Evolutionary conservation across 2,797 vertebrate genomes (phyloP).

Genomic region (Tympanoctomys barrerae): DNA sequence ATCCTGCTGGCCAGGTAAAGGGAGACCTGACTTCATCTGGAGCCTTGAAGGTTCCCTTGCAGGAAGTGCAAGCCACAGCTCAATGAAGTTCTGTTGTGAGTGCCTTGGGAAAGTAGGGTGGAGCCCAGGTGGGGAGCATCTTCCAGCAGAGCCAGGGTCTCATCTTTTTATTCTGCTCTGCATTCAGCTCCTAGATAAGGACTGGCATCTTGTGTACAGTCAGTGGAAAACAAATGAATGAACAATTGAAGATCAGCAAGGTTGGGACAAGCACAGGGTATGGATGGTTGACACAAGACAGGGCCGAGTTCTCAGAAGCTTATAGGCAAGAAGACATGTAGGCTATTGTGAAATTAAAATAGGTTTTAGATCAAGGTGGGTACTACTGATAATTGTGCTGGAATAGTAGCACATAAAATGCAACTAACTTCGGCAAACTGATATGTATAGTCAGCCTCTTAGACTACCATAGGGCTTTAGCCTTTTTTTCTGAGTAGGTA

Average conservation of each 20-base stretch:
- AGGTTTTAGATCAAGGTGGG: neutral
- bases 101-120: neutral
- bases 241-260: neutral
- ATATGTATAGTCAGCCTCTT: neutral
- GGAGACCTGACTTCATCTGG: neutral
- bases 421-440: neutral
- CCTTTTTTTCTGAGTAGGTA: neutral
- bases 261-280: neutral
- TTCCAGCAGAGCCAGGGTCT: neutral
- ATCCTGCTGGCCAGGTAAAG: neutral
- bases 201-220: neutral
- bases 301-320: neutral
- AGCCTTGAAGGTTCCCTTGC: neutral
- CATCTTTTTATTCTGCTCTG: neutral
- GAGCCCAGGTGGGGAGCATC: neutral
- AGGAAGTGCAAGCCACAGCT: neutral
- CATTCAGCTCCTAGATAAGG: constrained; percentile 3
- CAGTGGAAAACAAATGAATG: neutral
- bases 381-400: neutral
- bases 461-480: neutral
- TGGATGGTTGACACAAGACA: neutral
- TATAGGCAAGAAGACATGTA: neutral
- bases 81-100: neutral
- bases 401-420: neutral
- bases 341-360: neutral